Evolutionary conservation across 2,113 vertebrate genomes (phyloP), one percentile per base, ranked within the genome.

Genomic region (Cyanistes caeruleus): DNA sequence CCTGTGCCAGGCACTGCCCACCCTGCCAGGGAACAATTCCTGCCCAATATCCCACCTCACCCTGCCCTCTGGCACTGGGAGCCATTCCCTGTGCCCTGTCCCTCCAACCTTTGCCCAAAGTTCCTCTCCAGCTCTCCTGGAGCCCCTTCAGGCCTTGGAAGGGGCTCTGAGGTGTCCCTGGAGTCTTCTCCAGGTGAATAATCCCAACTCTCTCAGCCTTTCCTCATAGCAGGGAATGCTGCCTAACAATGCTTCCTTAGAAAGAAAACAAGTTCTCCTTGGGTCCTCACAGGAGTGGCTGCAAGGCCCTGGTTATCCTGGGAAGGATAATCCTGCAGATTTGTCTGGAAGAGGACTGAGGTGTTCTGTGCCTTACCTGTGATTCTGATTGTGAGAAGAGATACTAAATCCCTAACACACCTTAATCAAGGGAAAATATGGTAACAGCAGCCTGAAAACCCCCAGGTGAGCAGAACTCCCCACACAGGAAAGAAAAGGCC

Each of bases 401-500:
- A 41, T 7, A 58, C 28, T 37, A n/a, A 74, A 82, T 64, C 63
- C 73, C 82, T 33, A 41, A 49, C 7, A 5, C 6, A 24, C 21
- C 15, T 68, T 53, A 49, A 19, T 15, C 14, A 33, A 81, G 35
- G 48, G 33, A 60, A 48, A 74, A 63, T 8, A 41, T 1, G 41
- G 33, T 5, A 20, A 53, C 11, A 63, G 78, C 78, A 75, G 21
- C 53, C 25, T 39, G 37, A 67, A 70, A n/a, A 33, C 2, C 4
- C 3, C 9, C 1, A 5, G 13, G 11, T 56, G 74, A 55, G 55
- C 44, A 56, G 44, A 64, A 41, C 2, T 48, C 48, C 28, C n/a
- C 24, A 30, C 2, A 4, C 41, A 49, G 20, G 31, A n/a, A 94
- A 94, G 73, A 95, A 97, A 94, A 51, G 78, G 86, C 96, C 96